These are phyloP conservation scores for Steinernema khuongi DNA, from an alignment of 1,140 invertebrate genomes.

Conservation along the genomic window DNA sequence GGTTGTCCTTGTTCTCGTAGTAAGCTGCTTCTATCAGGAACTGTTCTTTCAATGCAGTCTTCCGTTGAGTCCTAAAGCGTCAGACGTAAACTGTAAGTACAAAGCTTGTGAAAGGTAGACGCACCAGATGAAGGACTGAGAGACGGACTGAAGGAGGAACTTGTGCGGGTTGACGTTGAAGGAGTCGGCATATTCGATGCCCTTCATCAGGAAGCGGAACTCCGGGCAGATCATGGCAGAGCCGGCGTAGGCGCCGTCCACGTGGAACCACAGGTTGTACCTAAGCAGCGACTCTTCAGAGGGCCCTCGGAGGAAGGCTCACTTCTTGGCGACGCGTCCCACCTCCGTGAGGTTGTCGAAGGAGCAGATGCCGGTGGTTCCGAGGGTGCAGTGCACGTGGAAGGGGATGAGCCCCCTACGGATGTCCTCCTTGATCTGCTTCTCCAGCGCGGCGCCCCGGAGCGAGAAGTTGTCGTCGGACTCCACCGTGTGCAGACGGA, in stretches of 20 bases:
- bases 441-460: constrained; percentile 75
- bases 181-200: constrained; percentile 83
- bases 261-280: constrained; percentile 61
- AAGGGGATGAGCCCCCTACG: constrained; percentile 88
- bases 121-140: constrained; percentile 91
- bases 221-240: constrained; percentile 90
- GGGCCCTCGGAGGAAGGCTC: constrained; percentile 53
- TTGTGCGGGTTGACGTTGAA: constrained; percentile 98
- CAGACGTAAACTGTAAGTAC: too few relatives aligned
- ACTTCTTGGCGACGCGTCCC: constrained; percentile 74
- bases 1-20: neutral
- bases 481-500: constrained; percentile 90
- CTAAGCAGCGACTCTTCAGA: neutral
- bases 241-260: constrained; percentile 79
- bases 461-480: constrained; percentile 86
- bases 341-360: constrained; percentile 86
- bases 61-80: neutral
- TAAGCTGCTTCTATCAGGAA: neutral
- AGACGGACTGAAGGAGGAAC: constrained; percentile 90
- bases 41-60: neutral
- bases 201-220: constrained; percentile 72
- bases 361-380: constrained; percentile 86
- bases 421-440: constrained; percentile 74
- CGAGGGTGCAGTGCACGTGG: constrained; percentile 74
- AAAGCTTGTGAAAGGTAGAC: too few relatives aligned